A percentile compares a stretch with the other conserved stretches of the same genome.
phyloP scores from a whole-genome alignment of 2,113 vertebrate species.

The Oreotrochilus melanogaster region DNA sequence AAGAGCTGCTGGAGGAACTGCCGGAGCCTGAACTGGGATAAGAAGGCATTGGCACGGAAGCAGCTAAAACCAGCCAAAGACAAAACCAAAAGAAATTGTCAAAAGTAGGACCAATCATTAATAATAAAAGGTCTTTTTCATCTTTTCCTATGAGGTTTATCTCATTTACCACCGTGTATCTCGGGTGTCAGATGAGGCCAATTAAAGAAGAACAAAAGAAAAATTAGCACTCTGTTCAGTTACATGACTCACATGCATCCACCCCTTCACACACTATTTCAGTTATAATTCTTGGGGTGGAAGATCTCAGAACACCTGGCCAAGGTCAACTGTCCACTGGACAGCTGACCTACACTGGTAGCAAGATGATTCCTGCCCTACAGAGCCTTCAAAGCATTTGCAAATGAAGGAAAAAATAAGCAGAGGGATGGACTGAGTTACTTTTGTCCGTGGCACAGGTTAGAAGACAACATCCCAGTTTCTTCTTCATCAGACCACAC shows the following conservation, averaged over 20 bases:
- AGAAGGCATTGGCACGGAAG: constrained; percentile 84
- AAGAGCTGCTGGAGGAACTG: constrained; percentile 91
- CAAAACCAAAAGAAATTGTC: neutral
- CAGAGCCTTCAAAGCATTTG: neutral
- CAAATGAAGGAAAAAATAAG: neutral
- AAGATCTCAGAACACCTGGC: neutral
- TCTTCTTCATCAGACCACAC: neutral
- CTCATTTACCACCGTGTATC: neutral
- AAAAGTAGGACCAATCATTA: neutral
- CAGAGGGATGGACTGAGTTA: neutral
- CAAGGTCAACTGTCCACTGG: neutral
- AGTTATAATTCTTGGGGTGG: neutral
- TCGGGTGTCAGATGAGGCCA: neutral
- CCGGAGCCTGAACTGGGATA: constrained; percentile 87
- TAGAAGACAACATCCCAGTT: neutral
- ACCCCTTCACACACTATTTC: rapidly evolving
- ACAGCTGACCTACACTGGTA: neutral
- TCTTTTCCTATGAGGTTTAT: neutral
- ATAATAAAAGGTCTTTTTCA: neutral
- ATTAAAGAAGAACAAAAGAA: neutral
- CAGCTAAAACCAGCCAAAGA: constrained; percentile 75
- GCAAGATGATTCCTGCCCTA: neutral
- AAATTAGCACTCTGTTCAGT: neutral
- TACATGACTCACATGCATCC: neutral
- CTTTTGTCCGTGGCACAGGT: neutral